A percentile compares a stretch with the other conserved stretches of the same genome.
Conservation (phyloP, 1,140 invertebrate species). For the Pseudoatta argentina region DNA sequence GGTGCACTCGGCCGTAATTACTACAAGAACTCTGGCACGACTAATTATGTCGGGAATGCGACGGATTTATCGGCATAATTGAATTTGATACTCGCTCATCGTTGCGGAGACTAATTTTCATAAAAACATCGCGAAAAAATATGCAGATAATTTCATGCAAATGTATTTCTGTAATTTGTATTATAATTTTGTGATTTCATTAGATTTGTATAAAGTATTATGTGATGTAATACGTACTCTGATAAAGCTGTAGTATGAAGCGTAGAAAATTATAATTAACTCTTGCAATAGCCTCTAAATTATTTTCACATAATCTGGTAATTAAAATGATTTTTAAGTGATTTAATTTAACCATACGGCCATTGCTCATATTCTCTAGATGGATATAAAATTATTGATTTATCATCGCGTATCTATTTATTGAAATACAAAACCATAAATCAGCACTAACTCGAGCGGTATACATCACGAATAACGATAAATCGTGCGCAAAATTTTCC, state of each 20-base stretch:
- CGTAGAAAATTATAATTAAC: slow-evolving; percentile 19
- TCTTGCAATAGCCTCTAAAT: background rate
- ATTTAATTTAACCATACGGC: slow-evolving; percentile 1
- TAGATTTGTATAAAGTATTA: background rate
- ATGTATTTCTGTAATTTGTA: background rate
- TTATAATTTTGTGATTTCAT: background rate
- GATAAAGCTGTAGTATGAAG: background rate
- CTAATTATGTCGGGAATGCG: slow-evolving; percentile 59
- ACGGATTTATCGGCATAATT: slow-evolving; percentile 59
- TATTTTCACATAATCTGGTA: slow-evolving; percentile 9
- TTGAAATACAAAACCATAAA: slow-evolving; percentile 51
- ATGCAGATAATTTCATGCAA: slow-evolving; percentile 14
- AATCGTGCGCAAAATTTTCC: slow-evolving; percentile 57
- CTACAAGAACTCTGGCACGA: slow-evolving; percentile 54
- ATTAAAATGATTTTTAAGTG: slow-evolving; percentile 23
- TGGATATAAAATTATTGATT: slow-evolving; percentile 37
- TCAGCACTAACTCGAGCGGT: slow-evolving; percentile 25
- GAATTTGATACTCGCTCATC: slow-evolving; percentile 39
- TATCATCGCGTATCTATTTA: slow-evolving; percentile 49
- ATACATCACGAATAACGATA: slow-evolving; percentile 50
- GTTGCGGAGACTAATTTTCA: slow-evolving; percentile 24
- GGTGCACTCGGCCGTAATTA: slow-evolving; percentile 55
- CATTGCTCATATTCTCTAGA: background rate
- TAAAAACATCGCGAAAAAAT: slow-evolving; percentile 40
- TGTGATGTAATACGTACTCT: background rate